Base-by-base conservation (phyloP, 2,797 vertebrate genomes). In the Antennarius maculatus region DNA sequence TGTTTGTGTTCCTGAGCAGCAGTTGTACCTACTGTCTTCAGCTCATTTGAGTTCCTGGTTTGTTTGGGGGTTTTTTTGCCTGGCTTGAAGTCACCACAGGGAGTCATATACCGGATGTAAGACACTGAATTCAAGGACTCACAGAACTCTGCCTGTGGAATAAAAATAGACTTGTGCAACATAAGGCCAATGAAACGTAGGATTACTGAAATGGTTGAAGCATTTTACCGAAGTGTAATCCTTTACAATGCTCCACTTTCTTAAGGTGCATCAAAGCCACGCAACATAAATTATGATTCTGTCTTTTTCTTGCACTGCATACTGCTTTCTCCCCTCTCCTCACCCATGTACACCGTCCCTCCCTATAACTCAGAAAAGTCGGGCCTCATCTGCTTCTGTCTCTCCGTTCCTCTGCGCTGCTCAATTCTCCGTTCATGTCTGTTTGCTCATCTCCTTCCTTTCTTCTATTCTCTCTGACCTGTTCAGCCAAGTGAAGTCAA, bases 381-480 rank as follows among this genome's bases (percentile, higher is more conserved):
- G n/a, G 45, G 27, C 39, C 59, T 54, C 31, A 31, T 42, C 54
- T 71, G 52, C 49, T 9, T 62, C 48, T 27, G n/a, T 53, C 15
- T 54, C 16, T 50, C 16, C 57, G 31, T 48, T 3, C 17, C 18
- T 53, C 37, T 16, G 18, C 57, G 31, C 18, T 3, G 8, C 18
- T 53, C 37, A 14, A 27, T 63, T 23, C 16, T 10, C 42, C 16
- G 1, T 49, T 8, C 45, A 16, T 56, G 43, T 58, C 51, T 49
- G 55, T 42, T 46, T 11, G 61, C 60, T 63, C 27, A 41, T 71
- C 49, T 70, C n/a, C 48, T 28, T 56, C 39, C 27, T 23, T 16
- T 53, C 6, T 16, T 56, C 6, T 39, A 7, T 34, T 34, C 31
- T 34, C 31, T 34, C 31, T 34, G 31, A 34, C 31, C 31, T 34